Conservation (phyloP, 2,113 vertebrate species). For the Catharus minimus region DNA sequence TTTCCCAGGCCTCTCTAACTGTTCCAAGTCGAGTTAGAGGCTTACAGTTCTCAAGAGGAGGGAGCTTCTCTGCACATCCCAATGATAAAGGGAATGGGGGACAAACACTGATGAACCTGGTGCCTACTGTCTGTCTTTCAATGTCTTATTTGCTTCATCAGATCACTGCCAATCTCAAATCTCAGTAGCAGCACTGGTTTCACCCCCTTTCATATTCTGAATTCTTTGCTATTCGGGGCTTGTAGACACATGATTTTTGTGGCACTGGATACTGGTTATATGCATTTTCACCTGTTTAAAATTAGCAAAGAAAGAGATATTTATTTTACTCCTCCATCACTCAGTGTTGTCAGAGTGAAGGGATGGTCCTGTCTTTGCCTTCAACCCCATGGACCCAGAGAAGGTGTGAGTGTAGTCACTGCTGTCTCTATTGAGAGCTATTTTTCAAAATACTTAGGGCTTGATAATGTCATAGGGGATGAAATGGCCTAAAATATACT, state of each 20-base stretch:
- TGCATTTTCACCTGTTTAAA: neutral
- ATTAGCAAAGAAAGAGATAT: neutral
- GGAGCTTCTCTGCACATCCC: neutral
- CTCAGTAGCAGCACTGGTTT: neutral
- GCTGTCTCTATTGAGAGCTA: neutral
- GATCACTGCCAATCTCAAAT: neutral
- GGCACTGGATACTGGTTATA: neutral
- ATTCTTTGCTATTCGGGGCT: neutral
- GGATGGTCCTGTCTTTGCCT: neutral
- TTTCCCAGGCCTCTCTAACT: neutral
- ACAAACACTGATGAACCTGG: neutral
- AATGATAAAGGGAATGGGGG: neutral
- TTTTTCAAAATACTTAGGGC: neutral
- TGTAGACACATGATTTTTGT: neutral
- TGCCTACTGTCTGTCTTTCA: neutral
- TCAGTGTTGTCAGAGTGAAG: neutral
- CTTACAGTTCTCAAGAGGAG: neutral
- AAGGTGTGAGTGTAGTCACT: neutral
- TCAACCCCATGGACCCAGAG: neutral
- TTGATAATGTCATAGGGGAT: neutral
- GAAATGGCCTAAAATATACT: neutral
- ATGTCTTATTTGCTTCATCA: neutral
- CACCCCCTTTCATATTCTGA: neutral
- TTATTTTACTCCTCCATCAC: neutral
- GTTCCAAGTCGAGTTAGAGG: neutral